Conservation (phyloP, 2,888 invertebrate species). For the Cheilosia pagana region DNA sequence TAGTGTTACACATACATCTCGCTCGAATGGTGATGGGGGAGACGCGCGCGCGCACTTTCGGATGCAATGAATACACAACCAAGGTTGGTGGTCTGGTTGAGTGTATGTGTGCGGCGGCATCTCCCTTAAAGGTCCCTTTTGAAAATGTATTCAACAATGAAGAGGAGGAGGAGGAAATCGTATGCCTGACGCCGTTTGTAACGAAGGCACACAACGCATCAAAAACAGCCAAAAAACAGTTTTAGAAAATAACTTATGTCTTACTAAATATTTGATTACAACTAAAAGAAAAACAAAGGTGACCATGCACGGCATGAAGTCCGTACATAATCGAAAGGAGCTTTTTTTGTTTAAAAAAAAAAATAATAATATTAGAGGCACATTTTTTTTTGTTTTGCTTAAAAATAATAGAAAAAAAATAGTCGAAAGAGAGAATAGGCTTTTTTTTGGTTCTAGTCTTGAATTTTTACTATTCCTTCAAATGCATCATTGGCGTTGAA, state of each 20-base stretch:
- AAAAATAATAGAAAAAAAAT: constrained; percentile 42
- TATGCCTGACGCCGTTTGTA: constrained; percentile 70
- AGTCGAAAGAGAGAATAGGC: constrained; percentile 46
- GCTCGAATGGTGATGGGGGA: constrained; percentile 19
- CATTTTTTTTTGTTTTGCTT: constrained; percentile 26
- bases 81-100: constrained; percentile 54
- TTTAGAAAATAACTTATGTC: constrained; percentile 73
- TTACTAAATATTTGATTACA: constrained; percentile 71
- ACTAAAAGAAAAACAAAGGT: constrained; percentile 74
- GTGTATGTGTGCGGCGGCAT: constrained; percentile 12
- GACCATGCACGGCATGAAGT: constrained; percentile 61
- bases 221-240: constrained; percentile 70
- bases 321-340: constrained; percentile 52
- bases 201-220: constrained; percentile 74
- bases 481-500: constrained; percentile 47
- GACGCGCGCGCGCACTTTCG: constrained; percentile 28
- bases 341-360: constrained; percentile 34
- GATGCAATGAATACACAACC: constrained; percentile 62
- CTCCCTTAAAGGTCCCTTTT: constrained; percentile 15
- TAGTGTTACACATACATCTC: constrained; percentile 24
- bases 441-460: constrained; percentile 19
- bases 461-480: constrained; percentile 38
- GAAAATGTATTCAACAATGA: constrained; percentile 31
- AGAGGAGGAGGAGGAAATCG: constrained; percentile 52
- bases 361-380: constrained; percentile 25